Evolutionary conservation across 1,140 invertebrate species (phyloP).

Genomic region (Phymorhynchus buccinoides): DNA sequence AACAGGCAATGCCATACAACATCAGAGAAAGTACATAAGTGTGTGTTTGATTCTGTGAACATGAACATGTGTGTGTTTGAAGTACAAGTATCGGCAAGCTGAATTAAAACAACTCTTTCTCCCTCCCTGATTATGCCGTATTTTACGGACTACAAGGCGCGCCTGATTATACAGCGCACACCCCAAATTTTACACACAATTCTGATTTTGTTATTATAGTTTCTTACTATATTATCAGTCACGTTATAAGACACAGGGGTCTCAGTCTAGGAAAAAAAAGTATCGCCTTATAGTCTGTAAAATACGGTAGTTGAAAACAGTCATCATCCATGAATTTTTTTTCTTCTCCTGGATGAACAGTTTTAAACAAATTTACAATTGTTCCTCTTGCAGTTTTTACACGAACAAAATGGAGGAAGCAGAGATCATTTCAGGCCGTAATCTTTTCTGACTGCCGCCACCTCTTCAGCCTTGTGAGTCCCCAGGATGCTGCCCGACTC

Average conservation of each 20-base stretch:
- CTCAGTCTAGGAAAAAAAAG: too few species aligned
- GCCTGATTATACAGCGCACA: too few species aligned
- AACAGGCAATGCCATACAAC: too few species aligned
- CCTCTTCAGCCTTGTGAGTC: neutral
- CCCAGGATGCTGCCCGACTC: constrained; percentile 8
- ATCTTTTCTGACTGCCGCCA: constrained; percentile 29
- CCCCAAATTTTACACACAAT: too few species aligned
- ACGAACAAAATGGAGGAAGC: neutral
- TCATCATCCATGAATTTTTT: too few species aligned
- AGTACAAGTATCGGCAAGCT: neutral
- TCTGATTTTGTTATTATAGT: too few species aligned
- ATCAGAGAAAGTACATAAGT: neutral
- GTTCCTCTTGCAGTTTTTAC: neutral
- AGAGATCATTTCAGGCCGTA: constrained; percentile 27
- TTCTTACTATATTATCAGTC: too few species aligned
- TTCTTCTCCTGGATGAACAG: neutral
- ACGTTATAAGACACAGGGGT: too few species aligned
- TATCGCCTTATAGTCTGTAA: too few species aligned
- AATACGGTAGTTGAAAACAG: too few species aligned
- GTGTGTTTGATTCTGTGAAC: neutral
- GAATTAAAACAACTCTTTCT: neutral
- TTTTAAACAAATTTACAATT: neutral
- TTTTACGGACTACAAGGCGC: too few species aligned
- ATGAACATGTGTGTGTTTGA: neutral
- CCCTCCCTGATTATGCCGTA: too few species aligned